These are phyloP conservation scores for Passer domesticus DNA, from an alignment of 2,113 vertebrate genomes.

Conservation along the genomic window DNA sequence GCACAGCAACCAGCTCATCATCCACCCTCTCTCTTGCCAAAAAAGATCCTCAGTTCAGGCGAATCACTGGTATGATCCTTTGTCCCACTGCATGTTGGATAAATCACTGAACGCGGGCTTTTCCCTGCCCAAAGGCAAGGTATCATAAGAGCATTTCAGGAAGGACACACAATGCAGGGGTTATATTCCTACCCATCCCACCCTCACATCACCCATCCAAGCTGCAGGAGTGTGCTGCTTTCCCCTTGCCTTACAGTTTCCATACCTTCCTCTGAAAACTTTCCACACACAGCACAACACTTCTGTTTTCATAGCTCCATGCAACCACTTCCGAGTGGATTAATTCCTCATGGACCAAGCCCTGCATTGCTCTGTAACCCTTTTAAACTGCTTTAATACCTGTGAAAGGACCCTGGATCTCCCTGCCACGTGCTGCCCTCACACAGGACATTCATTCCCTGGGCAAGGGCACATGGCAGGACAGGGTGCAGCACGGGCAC, in stretches of 20 bases:
- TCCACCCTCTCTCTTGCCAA: neutral
- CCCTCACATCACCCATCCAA: neutral
- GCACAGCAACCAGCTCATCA: neutral
- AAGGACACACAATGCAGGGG: neutral
- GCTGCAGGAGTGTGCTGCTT: neutral
- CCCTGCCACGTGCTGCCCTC: neutral
- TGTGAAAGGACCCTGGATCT: neutral
- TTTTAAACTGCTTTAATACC: neutral
- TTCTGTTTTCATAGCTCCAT: neutral
- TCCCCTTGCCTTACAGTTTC: neutral
- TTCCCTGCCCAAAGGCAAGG: neutral
- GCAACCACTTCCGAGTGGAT: neutral
- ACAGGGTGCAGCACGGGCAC: rapidly evolving
- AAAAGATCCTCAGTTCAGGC: neutral
- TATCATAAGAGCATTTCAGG: neutral
- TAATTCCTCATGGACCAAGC: neutral
- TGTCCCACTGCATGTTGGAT: rapidly evolving
- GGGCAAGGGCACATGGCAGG: rapidly evolving
- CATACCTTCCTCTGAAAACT: neutral
- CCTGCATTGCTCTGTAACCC: neutral
- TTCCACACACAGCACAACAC: neutral
- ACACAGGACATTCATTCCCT: neutral
- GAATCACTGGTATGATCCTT: neutral
- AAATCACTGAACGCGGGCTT: neutral
- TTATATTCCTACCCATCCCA: rapidly evolving